Base-by-base conservation (phyloP, 2,113 vertebrate genomes). In the Capreolus pygargus region DNA sequence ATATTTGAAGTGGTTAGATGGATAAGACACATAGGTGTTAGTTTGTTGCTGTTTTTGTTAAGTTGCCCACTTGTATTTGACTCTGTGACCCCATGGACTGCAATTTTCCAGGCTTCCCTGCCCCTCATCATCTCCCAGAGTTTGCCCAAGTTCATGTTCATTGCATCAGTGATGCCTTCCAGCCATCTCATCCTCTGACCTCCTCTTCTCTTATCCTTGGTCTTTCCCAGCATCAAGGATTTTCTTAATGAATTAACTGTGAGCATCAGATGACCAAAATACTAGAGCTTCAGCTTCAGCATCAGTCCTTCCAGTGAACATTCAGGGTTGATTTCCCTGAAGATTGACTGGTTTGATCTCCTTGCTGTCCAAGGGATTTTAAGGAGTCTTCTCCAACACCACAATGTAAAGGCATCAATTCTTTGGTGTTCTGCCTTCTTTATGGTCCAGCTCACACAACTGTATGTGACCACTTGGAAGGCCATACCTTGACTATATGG, bases 361-460 rank as follows among this genome's bases (percentile, higher is more conserved):
- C 10, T 70, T 70, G 10, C 10, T 39, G n/a, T 39, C 67, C 67
- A 23, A 23, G 19, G n/a, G 19, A 74, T 19, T 74, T 39, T 39
- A 74, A 74, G n/a, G 67, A 23, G n/a, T 23, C 67, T 70, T 70
- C 15, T 54, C 52, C 10, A 39, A 19, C 67, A 74, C 19, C n/a
- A 25, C 19, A 74, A 10, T 23, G 10, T 0, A 1, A 74, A 74
- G 19, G 19, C 19, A 74, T 39, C 10, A 74, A 1, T 74, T 74
- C 10, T 74, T 74, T 1, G n/a, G 10, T 6, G 1, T 74, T 74
- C n/a, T 74, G 19, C 19, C n/a, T 39, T 39, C 36, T 39, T 39
- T 74, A 23, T 1, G 9, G 2, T 36, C 10, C 67, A 74, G 67
- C 2, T 12, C 0, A 0, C 36, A 74, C 67, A 74, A 39, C 5